Evolutionary conservation across 1,140 invertebrate species (phyloP), one percentile per base, ranked within the genome.

Genomic region (Hylyphantes graminicola): DNA sequence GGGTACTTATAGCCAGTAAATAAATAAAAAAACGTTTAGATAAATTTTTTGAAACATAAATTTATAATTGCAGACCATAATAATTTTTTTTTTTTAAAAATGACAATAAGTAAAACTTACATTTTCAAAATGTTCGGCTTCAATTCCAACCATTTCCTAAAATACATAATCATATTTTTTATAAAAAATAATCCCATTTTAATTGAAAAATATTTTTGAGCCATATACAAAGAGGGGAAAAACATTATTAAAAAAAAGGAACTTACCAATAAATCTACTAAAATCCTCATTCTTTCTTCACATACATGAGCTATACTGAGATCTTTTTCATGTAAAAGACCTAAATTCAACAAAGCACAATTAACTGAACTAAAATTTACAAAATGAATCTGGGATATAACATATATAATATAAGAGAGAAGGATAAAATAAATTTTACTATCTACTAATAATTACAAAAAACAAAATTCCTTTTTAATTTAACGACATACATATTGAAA

Each of bases 261-360:
- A 84, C 64, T 92, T 74, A 94, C 94, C 57, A 96, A 90, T 76
- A 97, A 91, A 87, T 94, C 94, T 87, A 94, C 91, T 87, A 97
- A 94, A 63, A 97, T 88, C 70, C 93, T 92, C 91, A 97, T 95
- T 89, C 97, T 97, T 87, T 97, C 95, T 90, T 97, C 96, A 35
- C 97, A 91, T 48, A 96, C 89, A 50, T 93, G 89, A 12, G 95
- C 95, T 86, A 97, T 94, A 87, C 96, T 95, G 48, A 93, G 91
- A 88, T 98, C 96, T 89, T 97, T 97, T 76, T 95, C 93, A 64
- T 95, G 92, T 86, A 98, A 90, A 87, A 94, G 91, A 87, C 92
- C 94, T 92, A 89, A 21, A 87, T 86, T 35, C 2, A 35, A 35
- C 35, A 35, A 35, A 35, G 35, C 5, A 35, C 1, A 35, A 35